Percentiles rank a stretch among this genome's conserved stretches.
Conservation (phyloP, 2,113 vertebrate species). For the Chiloscyllium plagiosum region DNA sequence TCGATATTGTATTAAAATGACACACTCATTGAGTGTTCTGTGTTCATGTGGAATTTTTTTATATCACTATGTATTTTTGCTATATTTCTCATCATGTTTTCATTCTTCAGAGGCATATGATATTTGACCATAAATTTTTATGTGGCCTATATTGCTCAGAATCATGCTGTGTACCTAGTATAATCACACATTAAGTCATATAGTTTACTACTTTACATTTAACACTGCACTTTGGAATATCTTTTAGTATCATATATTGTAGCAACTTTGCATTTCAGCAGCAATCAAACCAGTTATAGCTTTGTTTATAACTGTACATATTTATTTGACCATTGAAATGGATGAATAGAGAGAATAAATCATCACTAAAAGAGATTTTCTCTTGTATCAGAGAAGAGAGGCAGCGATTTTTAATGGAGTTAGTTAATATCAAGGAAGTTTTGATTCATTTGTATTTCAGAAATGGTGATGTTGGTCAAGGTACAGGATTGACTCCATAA, state of each 20-base stretch:
- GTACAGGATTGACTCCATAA: background rate
- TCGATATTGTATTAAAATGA: background rate
- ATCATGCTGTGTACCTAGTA: background rate
- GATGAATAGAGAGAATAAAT: background rate
- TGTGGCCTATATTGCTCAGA: background rate
- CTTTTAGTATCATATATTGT: background rate
- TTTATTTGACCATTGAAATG: background rate
- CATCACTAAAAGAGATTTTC: background rate
- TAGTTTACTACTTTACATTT: background rate
- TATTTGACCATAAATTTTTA: background rate
- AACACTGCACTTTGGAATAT: too few relatives aligned
- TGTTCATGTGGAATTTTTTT: conserved; percentile 7
- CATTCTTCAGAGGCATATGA: background rate
- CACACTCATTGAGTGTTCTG: background rate
- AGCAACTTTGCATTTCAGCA: conserved; percentile 4
- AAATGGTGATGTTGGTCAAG: background rate
- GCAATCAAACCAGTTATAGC: background rate
- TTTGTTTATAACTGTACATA: conserved; percentile 20
- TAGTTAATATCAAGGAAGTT: background rate
- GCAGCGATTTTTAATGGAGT: background rate
- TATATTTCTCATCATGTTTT: background rate
- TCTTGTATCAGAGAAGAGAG: background rate
- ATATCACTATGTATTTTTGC: conserved; percentile 11
- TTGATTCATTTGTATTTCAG: background rate
- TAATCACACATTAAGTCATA: conserved; percentile 12